Evolutionary conservation across 2,113 vertebrate genomes (phyloP).

Genomic region (Pseudonaja textilis): DNA sequence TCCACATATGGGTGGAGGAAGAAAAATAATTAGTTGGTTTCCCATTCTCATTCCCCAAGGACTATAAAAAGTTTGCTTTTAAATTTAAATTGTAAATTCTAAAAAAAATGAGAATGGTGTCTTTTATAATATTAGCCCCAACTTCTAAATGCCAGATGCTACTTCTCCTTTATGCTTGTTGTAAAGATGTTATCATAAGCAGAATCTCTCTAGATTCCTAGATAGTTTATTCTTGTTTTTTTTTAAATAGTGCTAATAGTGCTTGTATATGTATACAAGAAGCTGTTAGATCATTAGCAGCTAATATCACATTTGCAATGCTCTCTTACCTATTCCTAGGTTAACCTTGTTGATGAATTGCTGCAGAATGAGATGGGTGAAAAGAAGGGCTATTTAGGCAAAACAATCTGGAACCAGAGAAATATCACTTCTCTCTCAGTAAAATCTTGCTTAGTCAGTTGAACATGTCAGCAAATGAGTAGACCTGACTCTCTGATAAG

Average conservation of each 20-base stretch:
- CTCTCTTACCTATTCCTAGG: neutral
- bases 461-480: neutral
- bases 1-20: neutral
- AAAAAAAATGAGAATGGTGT: slow-evolving; percentile 1
- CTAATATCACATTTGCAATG: neutral
- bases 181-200: neutral
- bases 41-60: accelerated
- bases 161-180: neutral
- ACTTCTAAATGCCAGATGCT: slow-evolving; percentile 3
- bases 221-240: neutral
- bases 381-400: neutral
- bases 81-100: neutral
- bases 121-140: neutral
- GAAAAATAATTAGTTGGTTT: slow-evolving; percentile 12
- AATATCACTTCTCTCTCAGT: neutral
- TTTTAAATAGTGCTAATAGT: neutral
- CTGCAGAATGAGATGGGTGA: neutral
- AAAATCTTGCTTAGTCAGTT: neutral
- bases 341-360: neutral
- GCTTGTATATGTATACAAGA: neutral
- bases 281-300: slow-evolving; percentile 13
- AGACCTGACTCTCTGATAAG: neutral
- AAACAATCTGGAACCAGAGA: neutral
- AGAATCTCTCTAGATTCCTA: neutral
- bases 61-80: slow-evolving; percentile 19